Conservation (phyloP, 1,140 invertebrate species). For the Amyelois transitella region DNA sequence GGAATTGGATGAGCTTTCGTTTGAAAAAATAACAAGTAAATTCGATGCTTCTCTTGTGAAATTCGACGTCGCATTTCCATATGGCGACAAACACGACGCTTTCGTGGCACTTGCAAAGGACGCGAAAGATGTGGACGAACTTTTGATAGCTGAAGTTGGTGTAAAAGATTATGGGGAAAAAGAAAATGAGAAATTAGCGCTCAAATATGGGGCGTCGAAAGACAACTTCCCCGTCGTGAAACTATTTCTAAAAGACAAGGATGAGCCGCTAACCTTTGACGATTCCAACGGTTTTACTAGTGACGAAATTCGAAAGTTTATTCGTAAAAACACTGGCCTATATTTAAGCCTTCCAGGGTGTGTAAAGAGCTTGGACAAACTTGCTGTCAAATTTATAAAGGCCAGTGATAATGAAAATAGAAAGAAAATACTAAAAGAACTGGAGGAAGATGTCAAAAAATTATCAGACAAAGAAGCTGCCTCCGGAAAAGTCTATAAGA, state of each 20-base stretch:
- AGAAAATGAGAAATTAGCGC: constrained; percentile 89
- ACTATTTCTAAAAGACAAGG: constrained; percentile 83
- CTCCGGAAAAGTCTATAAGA: constrained; percentile 86
- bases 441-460: constrained; percentile 72
- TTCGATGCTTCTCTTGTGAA: constrained; percentile 91
- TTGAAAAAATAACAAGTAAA: constrained; percentile 86
- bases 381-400: constrained; percentile 83
- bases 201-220: constrained; percentile 81
- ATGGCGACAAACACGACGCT: constrained; percentile 94
- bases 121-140: constrained; percentile 81
- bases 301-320: constrained; percentile 88
- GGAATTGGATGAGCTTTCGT: constrained; percentile 81
- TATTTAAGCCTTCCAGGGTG: constrained; percentile 93
- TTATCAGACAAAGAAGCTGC: constrained; percentile 70
- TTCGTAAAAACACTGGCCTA: constrained; percentile 82
- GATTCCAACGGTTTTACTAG: constrained; percentile 79
- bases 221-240: constrained; percentile 90
- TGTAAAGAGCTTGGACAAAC: constrained; percentile 87
- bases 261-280: constrained; percentile 77
- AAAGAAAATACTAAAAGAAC: constrained; percentile 75
- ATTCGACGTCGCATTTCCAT: constrained; percentile 96
- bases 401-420: constrained; percentile 73
- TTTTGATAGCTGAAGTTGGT: constrained; percentile 90
- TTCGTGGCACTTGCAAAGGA: constrained; percentile 88
- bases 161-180: constrained; percentile 96